phyloP scores from a whole-genome alignment of 2,888 invertebrate species.

The Helicoverpa assulta region DNA sequence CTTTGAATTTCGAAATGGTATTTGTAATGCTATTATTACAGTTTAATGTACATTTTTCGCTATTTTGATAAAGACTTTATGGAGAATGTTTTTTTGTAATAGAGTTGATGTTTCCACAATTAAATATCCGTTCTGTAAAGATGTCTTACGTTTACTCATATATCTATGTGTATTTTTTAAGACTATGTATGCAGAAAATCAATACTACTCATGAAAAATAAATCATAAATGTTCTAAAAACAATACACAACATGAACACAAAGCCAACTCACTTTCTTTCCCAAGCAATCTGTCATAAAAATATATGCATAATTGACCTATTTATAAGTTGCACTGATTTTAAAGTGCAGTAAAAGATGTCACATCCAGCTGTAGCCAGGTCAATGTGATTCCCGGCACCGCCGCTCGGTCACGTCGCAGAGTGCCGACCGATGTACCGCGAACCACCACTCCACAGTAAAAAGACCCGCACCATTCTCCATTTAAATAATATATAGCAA shows the following conservation, averaged over 20 bases:
- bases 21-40: slow-evolving; percentile 31
- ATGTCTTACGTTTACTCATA: too few species aligned
- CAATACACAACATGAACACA: neutral
- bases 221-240: neutral
- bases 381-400: slow-evolving; percentile 72
- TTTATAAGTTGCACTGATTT: slow-evolving; percentile 32
- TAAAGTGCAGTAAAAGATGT: slow-evolving; percentile 60
- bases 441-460: slow-evolving; percentile 86
- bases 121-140: neutral
- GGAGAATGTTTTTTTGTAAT: neutral
- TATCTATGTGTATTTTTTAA: too few species aligned
- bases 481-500: slow-evolving; percentile 87
- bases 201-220: too few species aligned
- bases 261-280: neutral
- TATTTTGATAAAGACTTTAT: neutral
- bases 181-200: too few species aligned
- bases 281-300: slow-evolving; percentile 5
- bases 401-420: slow-evolving; percentile 85
- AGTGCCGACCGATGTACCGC: slow-evolving; percentile 89
- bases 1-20: slow-evolving; percentile 46
- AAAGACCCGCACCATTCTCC: slow-evolving; percentile 83
- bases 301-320: slow-evolving; percentile 27
- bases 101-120: neutral
- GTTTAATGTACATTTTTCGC: slow-evolving; percentile 4
- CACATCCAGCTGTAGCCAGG: slow-evolving; percentile 72